These are phyloP conservation scores for Halisarca cf. caerulea DNA, from an alignment of 37 sponge, comb jelly and placozoan species.

Conservation along the genomic window DNA sequence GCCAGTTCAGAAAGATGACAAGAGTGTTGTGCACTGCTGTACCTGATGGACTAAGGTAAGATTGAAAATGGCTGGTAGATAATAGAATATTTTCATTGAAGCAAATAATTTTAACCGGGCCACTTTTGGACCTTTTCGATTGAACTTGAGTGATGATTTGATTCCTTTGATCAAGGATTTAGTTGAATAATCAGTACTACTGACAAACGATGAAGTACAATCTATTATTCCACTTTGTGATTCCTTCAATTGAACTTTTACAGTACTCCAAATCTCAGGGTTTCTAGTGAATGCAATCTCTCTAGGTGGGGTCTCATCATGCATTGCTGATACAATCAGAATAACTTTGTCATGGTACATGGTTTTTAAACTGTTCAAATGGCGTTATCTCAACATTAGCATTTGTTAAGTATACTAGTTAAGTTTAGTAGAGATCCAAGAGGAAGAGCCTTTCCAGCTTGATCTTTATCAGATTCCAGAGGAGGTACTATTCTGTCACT, in stretches of 20 bases:
- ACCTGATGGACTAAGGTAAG: background rate
- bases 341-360: too few relatives aligned
- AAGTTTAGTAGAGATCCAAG: background rate
- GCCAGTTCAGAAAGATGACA: conserved; percentile 7
- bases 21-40: too few relatives aligned
- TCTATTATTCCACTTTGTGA: background rate
- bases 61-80: background rate
- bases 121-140: background rate
- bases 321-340: too few relatives aligned
- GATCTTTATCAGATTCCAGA: background rate
- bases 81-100: background rate
- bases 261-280: background rate
- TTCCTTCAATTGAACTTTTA: background rate
- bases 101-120: background rate
- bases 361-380: background rate
- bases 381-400: background rate
- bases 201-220: background rate
- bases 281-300: background rate
- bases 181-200: background rate
- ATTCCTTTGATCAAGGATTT: background rate
- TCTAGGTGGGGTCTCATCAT: too few relatives aligned
- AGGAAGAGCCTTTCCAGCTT: background rate
- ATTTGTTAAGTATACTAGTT: background rate
- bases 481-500: background rate
- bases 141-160: background rate